Evolutionary conservation across 2,113 vertebrate species (phyloP).

Genomic region (Dasyurus viverrinus): DNA sequence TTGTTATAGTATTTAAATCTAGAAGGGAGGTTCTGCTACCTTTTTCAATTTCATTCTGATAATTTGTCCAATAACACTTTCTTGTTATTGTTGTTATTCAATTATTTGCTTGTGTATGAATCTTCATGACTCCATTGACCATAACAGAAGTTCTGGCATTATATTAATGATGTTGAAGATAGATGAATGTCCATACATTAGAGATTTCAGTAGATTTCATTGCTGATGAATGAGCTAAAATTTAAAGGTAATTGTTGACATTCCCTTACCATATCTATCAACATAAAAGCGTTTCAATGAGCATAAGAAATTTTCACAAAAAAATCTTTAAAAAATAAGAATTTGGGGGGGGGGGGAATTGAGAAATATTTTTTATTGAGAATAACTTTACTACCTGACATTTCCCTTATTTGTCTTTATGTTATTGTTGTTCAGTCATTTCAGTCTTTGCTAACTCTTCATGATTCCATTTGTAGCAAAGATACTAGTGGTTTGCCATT

Average conservation of each 20-base stretch:
- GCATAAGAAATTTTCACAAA: neutral
- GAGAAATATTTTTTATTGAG: neutral
- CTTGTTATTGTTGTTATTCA: neutral
- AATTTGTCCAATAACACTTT: neutral
- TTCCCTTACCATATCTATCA: neutral
- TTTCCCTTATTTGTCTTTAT: neutral
- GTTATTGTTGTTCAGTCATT: neutral
- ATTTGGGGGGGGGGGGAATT: neutral
- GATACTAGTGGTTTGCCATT: neutral
- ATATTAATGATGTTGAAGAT: neutral
- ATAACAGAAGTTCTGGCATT: neutral
- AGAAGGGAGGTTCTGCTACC: neutral
- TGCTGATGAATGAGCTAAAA: neutral
- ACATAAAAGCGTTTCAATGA: neutral
- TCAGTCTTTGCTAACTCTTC: neutral
- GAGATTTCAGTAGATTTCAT: neutral
- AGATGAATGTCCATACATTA: neutral
- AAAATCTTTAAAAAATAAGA: too few species aligned
- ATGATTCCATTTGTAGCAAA: neutral
- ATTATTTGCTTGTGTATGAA: neutral
- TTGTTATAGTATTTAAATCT: neutral
- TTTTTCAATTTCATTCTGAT: neutral
- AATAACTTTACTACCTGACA: neutral
- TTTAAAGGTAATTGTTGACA: neutral
- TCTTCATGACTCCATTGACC: neutral